These are phyloP conservation scores for Macrotis lagotis DNA, from an alignment of 2,113 vertebrate species.

Conservation along the genomic window DNA sequence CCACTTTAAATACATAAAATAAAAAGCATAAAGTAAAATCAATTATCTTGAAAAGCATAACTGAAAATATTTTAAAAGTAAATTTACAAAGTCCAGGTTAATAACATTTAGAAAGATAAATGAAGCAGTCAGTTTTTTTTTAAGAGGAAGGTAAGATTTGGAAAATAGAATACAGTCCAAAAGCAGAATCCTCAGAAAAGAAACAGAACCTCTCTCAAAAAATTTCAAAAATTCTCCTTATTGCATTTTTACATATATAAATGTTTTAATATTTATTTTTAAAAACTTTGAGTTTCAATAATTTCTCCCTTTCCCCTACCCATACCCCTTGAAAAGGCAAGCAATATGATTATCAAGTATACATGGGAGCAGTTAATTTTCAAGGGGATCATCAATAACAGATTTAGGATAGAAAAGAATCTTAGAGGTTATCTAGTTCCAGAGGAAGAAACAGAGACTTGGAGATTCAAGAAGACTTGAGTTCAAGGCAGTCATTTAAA, in stretches of 20 bases:
- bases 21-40: no score
- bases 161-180: not conserved
- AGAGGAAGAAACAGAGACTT: not conserved
- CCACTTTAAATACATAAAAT: no score
- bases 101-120: no score
- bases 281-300: not conserved
- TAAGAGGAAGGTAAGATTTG: not conserved
- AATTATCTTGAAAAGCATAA: no score
- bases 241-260: not conserved
- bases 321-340: not conserved
- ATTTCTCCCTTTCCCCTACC: not conserved
- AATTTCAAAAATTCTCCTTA: not conserved
- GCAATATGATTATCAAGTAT: not conserved
- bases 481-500: not conserved
- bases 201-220: not conserved
- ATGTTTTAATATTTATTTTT: not conserved
- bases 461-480: not conserved
- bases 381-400: not conserved
- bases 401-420: not conserved
- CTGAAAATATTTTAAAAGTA: no score
- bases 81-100: no score
- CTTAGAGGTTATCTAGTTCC: not conserved
- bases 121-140: not conserved
- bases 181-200: not conserved
- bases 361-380: not conserved